A percentile compares a stretch with the other conserved stretches of the same genome.
phyloP scores from a whole-genome alignment of 2,113 vertebrate genomes.

The Siphamia tubifer region DNA sequence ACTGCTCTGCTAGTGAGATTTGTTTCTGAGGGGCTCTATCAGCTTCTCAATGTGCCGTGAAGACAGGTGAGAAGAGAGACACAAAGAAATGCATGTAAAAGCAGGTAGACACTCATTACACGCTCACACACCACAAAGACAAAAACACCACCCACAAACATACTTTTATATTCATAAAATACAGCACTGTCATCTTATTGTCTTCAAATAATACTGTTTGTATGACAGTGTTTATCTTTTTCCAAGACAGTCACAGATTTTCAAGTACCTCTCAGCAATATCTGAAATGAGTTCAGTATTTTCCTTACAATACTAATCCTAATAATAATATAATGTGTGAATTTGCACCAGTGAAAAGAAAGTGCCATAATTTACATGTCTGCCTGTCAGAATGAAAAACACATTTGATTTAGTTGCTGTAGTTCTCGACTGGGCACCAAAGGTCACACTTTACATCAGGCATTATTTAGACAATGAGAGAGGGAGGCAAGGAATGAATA shows the following conservation, averaged over 20 bases:
- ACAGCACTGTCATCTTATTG: not conserved
- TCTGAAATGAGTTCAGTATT: conserved; percentile 23
- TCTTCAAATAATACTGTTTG: not conserved
- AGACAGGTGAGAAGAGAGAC: conserved; percentile 54
- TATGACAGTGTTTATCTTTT: conserved; percentile 9
- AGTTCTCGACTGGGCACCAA: conserved; percentile 43
- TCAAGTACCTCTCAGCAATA: conserved; percentile 21
- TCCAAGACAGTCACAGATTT: not conserved
- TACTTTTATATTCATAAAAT: conserved; percentile 15
- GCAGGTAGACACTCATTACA: not conserved
- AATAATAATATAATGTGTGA: conserved; percentile 6
- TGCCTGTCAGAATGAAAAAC: conserved; percentile 36
- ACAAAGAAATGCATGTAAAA: conserved; percentile 5
- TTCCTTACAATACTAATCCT: not conserved
- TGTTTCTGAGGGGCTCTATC: conserved; percentile 73
- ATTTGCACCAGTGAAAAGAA: conserved; percentile 4
- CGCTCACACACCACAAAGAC: not conserved
- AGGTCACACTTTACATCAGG: conserved; percentile 68
- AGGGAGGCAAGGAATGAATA: conserved; percentile 46
- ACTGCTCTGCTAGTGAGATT: conserved; percentile 67
- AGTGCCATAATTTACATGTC: conserved; percentile 57
- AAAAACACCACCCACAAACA: not conserved
- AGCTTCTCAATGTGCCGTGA: conserved; percentile 71
- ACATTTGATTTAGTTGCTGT: conserved; percentile 51
- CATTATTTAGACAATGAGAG: conserved; percentile 22